Conservation (phyloP, 2,888 invertebrate genomes). For the Lysandra coridon region DNA sequence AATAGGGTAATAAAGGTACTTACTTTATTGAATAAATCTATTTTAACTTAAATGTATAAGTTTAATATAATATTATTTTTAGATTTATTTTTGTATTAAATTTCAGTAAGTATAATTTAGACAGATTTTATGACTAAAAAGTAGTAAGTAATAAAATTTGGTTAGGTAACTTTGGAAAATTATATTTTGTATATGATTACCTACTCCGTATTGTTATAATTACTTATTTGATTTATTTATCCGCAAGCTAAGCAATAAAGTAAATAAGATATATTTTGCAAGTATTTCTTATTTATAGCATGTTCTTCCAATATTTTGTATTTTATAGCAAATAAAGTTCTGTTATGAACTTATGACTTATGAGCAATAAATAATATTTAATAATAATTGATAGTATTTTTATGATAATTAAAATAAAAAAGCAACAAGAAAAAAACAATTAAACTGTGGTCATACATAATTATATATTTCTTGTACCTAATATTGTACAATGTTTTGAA, state of each 20-base stretch:
- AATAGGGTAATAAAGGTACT: too few relatives aligned
- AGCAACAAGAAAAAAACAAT: neutral
- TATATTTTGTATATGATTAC: neutral
- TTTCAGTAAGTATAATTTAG: neutral
- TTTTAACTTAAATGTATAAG: too few relatives aligned
- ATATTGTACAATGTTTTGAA: too few relatives aligned
- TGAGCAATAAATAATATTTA: neutral
- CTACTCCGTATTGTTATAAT: neutral
- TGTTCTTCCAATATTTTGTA: neutral
- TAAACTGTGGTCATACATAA: too few relatives aligned
- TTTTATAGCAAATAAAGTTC: neutral
- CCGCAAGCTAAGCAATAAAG: neutral
- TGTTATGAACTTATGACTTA: neutral
- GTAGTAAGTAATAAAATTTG: neutral
- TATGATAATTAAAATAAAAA: neutral
- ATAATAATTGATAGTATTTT: neutral
- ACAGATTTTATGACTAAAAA: neutral
- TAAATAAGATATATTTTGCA: neutral
- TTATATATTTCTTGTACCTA: too few relatives aligned
- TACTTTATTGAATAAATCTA: too few relatives aligned
- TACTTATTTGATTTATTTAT: conserved; percentile 2
- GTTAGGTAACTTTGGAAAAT: neutral
- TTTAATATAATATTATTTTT: neutral
- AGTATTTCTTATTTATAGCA: neutral
- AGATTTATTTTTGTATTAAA: neutral